Percentiles rank a stretch among this genome's conserved stretches.
Conservation (phyloP, 2,888 invertebrate species). For the Cataglyphis livida region DNA sequence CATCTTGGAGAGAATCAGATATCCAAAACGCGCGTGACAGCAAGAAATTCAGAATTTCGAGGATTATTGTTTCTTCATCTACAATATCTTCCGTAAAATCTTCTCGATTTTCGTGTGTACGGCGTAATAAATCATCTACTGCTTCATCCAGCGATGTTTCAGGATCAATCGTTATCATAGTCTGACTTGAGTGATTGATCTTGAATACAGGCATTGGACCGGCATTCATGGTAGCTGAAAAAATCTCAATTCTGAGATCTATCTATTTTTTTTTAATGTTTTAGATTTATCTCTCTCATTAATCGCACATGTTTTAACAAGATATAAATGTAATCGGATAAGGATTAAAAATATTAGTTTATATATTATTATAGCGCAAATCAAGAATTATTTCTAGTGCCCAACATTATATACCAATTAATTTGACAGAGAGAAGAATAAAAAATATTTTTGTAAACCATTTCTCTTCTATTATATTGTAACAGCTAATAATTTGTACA, state of each 20-base stretch:
- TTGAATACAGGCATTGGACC: conserved; percentile 68
- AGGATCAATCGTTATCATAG: conserved; percentile 62
- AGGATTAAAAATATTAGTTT: background rate
- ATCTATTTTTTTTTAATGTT: background rate
- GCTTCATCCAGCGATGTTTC: background rate
- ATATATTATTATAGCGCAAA: background rate
- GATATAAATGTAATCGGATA: background rate
- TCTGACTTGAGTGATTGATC: conserved; percentile 59
- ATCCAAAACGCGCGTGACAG: conserved; percentile 74
- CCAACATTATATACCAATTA: background rate
- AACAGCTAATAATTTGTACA: background rate
- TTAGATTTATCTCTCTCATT: background rate
- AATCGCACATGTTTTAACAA: background rate
- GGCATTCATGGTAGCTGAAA: conserved; percentile 61
- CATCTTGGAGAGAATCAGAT: conserved; percentile 53
- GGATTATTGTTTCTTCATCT: conserved; percentile 40
- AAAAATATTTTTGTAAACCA: background rate
- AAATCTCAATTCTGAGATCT: background rate
- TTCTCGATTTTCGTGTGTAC: conserved; percentile 1
- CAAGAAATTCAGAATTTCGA: conserved; percentile 67
- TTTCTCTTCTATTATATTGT: background rate
- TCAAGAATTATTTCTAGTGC: background rate
- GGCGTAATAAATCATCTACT: conserved; percentile 23
- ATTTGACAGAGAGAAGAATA: background rate
- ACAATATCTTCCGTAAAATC: background rate